Evolutionary conservation across 1,140 invertebrate species (phyloP), one percentile per base, ranked within the genome.

Genomic region (Trachymyrmex cornetzi): DNA sequence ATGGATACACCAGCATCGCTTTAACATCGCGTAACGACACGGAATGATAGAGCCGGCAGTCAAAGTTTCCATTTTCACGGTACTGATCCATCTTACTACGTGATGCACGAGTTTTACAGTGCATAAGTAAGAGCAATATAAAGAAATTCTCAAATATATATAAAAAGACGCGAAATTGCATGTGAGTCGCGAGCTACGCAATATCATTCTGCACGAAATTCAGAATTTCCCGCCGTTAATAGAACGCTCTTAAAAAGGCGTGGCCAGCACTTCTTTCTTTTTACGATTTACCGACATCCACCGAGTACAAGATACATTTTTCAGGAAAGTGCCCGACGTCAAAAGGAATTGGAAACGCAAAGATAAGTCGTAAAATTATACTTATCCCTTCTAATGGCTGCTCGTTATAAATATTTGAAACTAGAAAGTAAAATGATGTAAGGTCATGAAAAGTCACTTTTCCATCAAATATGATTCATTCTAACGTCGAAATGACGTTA

Each of bases 351-450:
- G 44, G 77, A 64, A 63, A 66, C 53, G 27, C 48, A 66, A 64
- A 24, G 30, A 57, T 66, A 67, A 84, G 55, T 84, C 67, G 55
- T 84, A 74, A 66, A 79, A 57, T 19, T 22, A 53, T 66, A 66
- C 22, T 48, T 75, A 61, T 74, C 38, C 44, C 24, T 48, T 84
- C 55, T 84, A 74, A 84, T 50, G 9, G 30, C 63, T 2, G n/a
- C 14, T 14, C 61, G 27, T 66, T 80, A 66, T 66, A 14, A 53
- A 74, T 59, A 57, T 24, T 82, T 74, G 1, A 82, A 59, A 61
- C 44, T 61, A 19, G 7, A 11, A 81, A 59, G 53, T 72, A 59
- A 38, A 24, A 34, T 48, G 24, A 27, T 50, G 34, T 48, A 5
- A 38, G 7, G 9, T 38, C 38, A 9, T 6, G 38, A 38, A 34